These are phyloP conservation scores for Caenorhabditis afra DNA, from an alignment of 2,888 invertebrate genomes.

Conservation along the genomic window DNA sequence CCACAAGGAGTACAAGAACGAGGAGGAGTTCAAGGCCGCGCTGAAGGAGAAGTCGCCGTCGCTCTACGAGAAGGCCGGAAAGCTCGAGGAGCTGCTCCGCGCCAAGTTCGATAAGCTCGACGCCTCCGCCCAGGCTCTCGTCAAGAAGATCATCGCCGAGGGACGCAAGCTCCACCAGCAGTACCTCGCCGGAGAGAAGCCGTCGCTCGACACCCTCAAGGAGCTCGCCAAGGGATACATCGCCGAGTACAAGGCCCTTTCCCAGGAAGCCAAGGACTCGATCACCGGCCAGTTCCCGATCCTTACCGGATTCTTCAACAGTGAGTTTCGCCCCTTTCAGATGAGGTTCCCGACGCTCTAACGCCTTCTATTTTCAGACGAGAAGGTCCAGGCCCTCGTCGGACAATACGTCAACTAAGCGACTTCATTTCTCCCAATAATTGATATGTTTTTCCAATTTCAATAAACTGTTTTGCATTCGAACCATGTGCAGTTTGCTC, in stretches of 20 bases:
- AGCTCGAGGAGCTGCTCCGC: conserved; percentile 68
- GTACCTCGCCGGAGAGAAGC: conserved; percentile 74
- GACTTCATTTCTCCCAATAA: background rate
- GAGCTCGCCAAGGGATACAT: conserved; percentile 60
- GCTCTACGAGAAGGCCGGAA: conserved; percentile 73
- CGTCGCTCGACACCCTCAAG: conserved; percentile 72
- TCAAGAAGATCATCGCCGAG: conserved; percentile 72
- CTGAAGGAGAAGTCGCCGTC: conserved; percentile 76
- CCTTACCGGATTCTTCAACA: conserved; percentile 74
- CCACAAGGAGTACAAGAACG: conserved; percentile 69
- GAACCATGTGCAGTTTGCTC: background rate
- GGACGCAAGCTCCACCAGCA: conserved; percentile 72
- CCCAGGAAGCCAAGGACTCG: conserved; percentile 73
- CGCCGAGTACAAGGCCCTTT: conserved; percentile 71
- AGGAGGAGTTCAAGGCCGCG: conserved; percentile 72
- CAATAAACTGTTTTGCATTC: conserved; percentile 16
- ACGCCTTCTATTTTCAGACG: conserved; percentile 48
- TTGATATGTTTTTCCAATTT: conserved; percentile 15
- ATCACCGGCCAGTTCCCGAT: conserved; percentile 76
- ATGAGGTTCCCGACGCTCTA: background rate
- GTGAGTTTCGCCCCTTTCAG: conserved; percentile 41
- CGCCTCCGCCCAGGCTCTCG: conserved; percentile 74
- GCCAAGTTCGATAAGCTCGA: conserved; percentile 71
- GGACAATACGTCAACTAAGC: conserved; percentile 59
- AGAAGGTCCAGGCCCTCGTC: conserved; percentile 59